Evolutionary conservation across 1,140 invertebrate species (phyloP), one percentile per base, ranked within the genome.

Genomic region (Mesaphorura yosii): DNA sequence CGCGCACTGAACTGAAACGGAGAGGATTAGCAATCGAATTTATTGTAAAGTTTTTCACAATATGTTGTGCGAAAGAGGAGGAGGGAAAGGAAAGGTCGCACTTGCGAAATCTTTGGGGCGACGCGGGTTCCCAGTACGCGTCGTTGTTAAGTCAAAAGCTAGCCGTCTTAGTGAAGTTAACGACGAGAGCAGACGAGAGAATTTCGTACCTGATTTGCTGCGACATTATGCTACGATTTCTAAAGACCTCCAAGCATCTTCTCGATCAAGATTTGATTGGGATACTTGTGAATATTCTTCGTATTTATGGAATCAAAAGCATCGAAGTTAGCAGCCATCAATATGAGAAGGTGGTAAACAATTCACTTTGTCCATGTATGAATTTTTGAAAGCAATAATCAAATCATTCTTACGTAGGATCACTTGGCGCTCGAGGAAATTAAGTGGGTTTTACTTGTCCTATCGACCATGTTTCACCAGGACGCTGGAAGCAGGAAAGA

Each of bases 391-490:
- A 47, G 15, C 15, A 12, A 37, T n/a, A 39, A 12, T 45, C 22
- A 5, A 5, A 44, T 14, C 34, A 19, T 23, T 4, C 2, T 39
- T 48, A 15, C 44, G 7, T 19, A 59, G 52, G 38, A 51, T 49
- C 15, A 17, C 2, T 46, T 46, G 10, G 47, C 44, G 46, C 47
- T 44, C 12, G 53, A 58, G 5, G 57, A 62, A 47, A 58, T 51
- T 1, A 10, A 50, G 12, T 51, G 46, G 31, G 31, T 51, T 1
- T 22, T 62, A 0, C 28, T 44, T 1, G 39, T 59, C 2, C 27
- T 62, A 6, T 49, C 46, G 17, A 34, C 51, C 3, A 0, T 51
- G 5, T 48, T 62, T 12, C 57, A 58, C 25, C 47, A 47, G 19
- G 48, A 17, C 19, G 1, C 17, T 14, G 40, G 48, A 34, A 54